Evolutionary conservation across 1,140 invertebrate genomes (phyloP).

Genomic region (Ditylenchus dipsaci): DNA sequence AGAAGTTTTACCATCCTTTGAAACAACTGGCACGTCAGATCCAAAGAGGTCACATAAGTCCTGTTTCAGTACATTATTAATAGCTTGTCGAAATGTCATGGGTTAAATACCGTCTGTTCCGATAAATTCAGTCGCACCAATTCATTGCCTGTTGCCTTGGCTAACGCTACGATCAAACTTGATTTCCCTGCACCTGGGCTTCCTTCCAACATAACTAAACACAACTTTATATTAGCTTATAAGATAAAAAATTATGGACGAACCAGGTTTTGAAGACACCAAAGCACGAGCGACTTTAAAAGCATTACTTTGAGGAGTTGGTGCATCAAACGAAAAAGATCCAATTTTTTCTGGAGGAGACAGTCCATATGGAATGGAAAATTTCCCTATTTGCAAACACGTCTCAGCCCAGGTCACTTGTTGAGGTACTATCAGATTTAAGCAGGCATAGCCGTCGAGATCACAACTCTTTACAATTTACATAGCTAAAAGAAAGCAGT

Average conservation of each 20-base stretch:
- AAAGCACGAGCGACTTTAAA: constrained; percentile 78
- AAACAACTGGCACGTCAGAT: constrained; percentile 79
- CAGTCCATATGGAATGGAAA: constrained; percentile 4
- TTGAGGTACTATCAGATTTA: no score
- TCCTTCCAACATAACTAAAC: constrained; percentile 78
- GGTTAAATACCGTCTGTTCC: constrained; percentile 83
- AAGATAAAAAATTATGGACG: no score
- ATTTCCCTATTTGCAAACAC: constrained; percentile 16
- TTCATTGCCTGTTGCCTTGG: constrained; percentile 73
- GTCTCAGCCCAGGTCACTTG: neutral
- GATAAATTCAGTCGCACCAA: constrained; percentile 91
- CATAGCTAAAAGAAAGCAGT: no score
- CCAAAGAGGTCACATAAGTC: constrained; percentile 97
- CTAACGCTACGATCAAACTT: constrained; percentile 83
- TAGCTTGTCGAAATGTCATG: constrained; percentile 3
- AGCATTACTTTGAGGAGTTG: constrained; percentile 71
- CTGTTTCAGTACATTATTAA: constrained; percentile 59
- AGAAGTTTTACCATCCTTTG: constrained; percentile 75
- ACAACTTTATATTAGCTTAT: neutral
- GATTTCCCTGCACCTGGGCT: constrained; percentile 98
- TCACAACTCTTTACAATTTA: no score
- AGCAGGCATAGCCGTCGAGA: no score
- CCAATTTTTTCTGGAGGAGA: neutral
- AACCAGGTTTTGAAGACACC: constrained; percentile 74
- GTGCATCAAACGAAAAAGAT: constrained; percentile 35